A percentile compares a stretch with the other conserved stretches of the same genome.
phyloP scores from a whole-genome alignment of 2,888 invertebrate genomes.

The Eristalis intricaria region DNA sequence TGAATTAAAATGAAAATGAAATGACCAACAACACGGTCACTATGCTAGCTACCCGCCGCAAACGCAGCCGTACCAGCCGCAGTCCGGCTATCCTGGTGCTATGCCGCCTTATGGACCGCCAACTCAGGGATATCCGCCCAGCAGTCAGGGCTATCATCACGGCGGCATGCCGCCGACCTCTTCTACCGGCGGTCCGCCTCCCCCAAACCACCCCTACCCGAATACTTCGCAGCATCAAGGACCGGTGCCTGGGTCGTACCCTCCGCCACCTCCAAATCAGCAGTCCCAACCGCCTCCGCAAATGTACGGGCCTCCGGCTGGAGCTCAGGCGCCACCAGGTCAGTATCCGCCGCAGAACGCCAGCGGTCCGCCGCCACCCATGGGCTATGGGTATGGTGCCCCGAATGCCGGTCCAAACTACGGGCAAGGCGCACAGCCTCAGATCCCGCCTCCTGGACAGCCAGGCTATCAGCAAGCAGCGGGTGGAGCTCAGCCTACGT shows the following conservation, averaged over 20 bases:
- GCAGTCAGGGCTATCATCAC: constrained; percentile 83
- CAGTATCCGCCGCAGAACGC: constrained; percentile 80
- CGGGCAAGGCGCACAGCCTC: constrained; percentile 73
- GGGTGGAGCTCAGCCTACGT: constrained; percentile 79
- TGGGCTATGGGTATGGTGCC: constrained; percentile 81
- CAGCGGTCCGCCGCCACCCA: constrained; percentile 82
- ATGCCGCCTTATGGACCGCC: constrained; percentile 79
- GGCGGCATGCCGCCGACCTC: constrained; percentile 81
- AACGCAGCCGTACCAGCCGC: constrained; percentile 83
- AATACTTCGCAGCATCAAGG: constrained; percentile 81
- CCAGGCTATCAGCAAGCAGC: constrained; percentile 80
- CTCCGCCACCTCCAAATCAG: constrained; percentile 80
- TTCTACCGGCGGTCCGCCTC: constrained; percentile 79
- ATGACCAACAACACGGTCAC: constrained; percentile 83
- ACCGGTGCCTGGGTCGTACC: constrained; percentile 81
- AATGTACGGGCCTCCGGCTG: constrained; percentile 77
- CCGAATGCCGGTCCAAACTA: constrained; percentile 68
- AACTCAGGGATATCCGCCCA: constrained; percentile 84
- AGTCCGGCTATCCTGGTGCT: constrained; percentile 83
- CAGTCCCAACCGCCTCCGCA: constrained; percentile 75
- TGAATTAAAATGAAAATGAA: no score
- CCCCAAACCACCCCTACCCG: constrained; percentile 81
- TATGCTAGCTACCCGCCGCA: constrained; percentile 83
- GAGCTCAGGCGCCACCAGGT: constrained; percentile 79
- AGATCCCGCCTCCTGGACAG: constrained; percentile 79